Base-by-base conservation (phyloP, 2,113 vertebrate species). In the Oxyruncus cristatus region DNA sequence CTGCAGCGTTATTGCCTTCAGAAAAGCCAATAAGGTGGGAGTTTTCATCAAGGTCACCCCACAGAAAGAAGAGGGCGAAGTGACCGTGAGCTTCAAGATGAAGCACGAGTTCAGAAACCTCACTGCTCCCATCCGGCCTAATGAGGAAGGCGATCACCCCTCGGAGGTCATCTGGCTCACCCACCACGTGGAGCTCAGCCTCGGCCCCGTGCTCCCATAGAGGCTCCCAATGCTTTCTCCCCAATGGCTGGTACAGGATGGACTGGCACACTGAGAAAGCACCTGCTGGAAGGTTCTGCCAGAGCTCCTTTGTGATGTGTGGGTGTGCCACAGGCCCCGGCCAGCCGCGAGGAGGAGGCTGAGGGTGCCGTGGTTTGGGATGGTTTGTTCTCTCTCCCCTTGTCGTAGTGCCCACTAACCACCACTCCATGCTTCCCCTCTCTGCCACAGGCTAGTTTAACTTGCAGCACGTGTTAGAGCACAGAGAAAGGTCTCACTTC, bases 1-100 rank as follows among this genome's bases (percentile, higher is more conserved):
- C 91, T 77, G 12, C 97, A 99, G 99, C 21, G 82, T 99, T 27
- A 98, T 99, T 91, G 99, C 99, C 95, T 99, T 99, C 95, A 98
- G 99, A 97, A 99, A 99, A 97, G 99, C 99, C 98, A 99, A 99
- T 92, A 99, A 99, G 97, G 99, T 99, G 28, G 99, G 99, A 66
- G 98, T 99, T 97, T 99, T 99, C 98, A 99, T 99, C 98, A 99
- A 99, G 98, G 99, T 99, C 85, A 99, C 99, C 58, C 99, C 99
- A 4, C 99, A 99, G 94, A 98, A 97, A 61, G 99, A 99, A 71
- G 98, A 98, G 58, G 99, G 96, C 0, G 99, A 99, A 33, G 99
- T 99, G 97, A 98, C 98, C 2, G 98, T 99, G 88, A 99, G 99
- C 63, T 99, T 99, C 95, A 99, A 99, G 98, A 98, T 99, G 96